Base-by-base conservation (phyloP, 2,888 invertebrate genomes). In the Pheosia gnoma region DNA sequence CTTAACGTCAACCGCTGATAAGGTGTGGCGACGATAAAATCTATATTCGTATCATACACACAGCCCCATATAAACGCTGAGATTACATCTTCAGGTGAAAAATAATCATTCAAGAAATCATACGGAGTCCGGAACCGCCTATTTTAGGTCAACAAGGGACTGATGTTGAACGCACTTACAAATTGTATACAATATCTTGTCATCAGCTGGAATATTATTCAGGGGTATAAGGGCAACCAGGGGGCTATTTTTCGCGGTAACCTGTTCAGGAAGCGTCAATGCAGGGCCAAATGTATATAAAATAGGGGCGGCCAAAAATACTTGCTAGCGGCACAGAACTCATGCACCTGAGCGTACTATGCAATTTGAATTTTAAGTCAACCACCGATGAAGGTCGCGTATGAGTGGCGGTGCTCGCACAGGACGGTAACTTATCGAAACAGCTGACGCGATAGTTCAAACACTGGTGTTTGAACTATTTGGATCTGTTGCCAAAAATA, bases 401-500 rank as follows among this genome's bases (percentile, higher is more conserved):
- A 43, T 47, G 47, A 54, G 10, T 49, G 53, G 58, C 57, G 25
- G 25, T 25, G 0, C 25, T 25, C 37, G 10, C 53, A 11, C 53
- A 37, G 11, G 37, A 53, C 53, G 37, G 37, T 9, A 51, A 25
- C 25, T 13, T 37, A 37, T 36, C 53, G 37, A 53, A 25, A 36
- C 37, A 53, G 37, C 37, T 2, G 53, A 11, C 51, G 51, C 5
- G 11, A 51, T 51, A 25, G 51, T 51, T 51, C 51, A 25, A 47
- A 51, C 49, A 52, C 47, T 10, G 47, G 0, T 47, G 47, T 13
- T 49, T 13, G 8, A 52, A 52, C 10, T 10, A 53, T 53, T 37
- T 39, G 57, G 60, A 45, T 39, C 43, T 13, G 49, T 37, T 68
- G 62, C 65, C 62, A 68, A 67, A 25, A 55, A 13, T 39, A 59